Evolutionary conservation across 2,113 vertebrate genomes (phyloP), one percentile per base, ranked within the genome.

Genomic region (Lepidothrix coronata): DNA sequence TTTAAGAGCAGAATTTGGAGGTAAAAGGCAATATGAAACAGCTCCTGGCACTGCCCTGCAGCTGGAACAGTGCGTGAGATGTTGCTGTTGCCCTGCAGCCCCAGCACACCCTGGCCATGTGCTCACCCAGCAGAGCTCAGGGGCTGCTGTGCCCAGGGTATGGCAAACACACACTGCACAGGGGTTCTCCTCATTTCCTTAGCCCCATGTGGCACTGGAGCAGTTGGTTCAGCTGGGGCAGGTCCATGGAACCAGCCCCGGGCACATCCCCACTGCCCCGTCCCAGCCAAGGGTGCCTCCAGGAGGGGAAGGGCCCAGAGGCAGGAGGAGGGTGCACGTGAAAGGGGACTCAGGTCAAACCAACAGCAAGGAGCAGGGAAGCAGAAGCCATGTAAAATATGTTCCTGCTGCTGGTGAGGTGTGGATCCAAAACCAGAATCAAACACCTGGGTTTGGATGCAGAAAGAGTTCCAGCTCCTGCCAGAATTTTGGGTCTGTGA

Each of bases 281-380:
- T 30, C 17, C 21, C 23, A 54, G 59, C 43, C 37, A 41, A n/a
- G 59, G 13, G 23, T 1, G 2, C 17, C 24, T 65, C n/a, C n/a
- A n/a, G n/a, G n/a, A n/a, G 43, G 49, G 30, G 55, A n/a, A 86
- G 62, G 57, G 33, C 24, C 58, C 49, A 27, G 31, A 30, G 4
- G 35, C 23, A 37, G 54, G 58, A 31, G n/a, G 43, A 37, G 0
- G 16, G 4, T 3, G 48, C 35, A 33, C 0, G 0, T 8, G 48
- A 23, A 46, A 19, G 25, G 39, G 0, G 3, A 46, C 67, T 3
- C 1, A 35, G n/a, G 13, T 11, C 8, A 52, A 43, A 22, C 15
- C 39, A 54, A 37, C 14, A 58, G 37, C 0, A 6, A 39, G 39
- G 27, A 37, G 24, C 12, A 16, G 48, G 46, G 61, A 78, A 43